Base-by-base conservation (phyloP, 2,888 invertebrate species). In the Oasisia sp. region DNA sequence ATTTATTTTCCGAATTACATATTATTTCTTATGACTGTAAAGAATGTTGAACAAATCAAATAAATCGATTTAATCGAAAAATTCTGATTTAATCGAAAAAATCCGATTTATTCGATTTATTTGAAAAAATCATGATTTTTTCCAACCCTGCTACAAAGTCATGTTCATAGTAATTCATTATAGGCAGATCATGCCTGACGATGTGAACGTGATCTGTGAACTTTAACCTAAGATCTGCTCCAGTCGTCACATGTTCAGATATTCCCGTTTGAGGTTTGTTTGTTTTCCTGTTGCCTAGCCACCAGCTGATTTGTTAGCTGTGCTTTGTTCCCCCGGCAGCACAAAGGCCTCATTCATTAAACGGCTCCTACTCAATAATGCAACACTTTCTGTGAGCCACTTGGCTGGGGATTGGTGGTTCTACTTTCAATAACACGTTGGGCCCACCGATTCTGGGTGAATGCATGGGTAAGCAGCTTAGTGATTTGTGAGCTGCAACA, bases 341-440 rank as follows among this genome's bases (percentile, higher is more conserved):
- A 74, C 74, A 74, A 74, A 27, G 74, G 74, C 74, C 74, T 19
- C 74, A 74, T 74, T 19, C n/a, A 19, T 7, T 19, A 27, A 19
- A 74, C 19, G 74, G 7, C 74, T 50, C 14, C 50, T 74, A 27
- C 74, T 74, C 74, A 74, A 74, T 74, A 74, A 74, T 74, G 74
- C 74, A 74, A n/a, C 74, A 74, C 74, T 32, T 32, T 56, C 32
- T 12, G 32, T 44, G 91, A 74, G 92, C 11, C 38, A 38, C 8
- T 9, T 91, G 19, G 32, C 14, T 27, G n/a, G 38, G 45, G 32
- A 38, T 32, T 92, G 32, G n/a, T 89, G 12, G 14, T 19, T 27
- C 19, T 92, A 14, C 89, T 45, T 92, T 27, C 92, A 92, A 89
- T 14, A 32, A 45, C 32, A 92, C 12, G 91, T 27, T 74, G 74